phyloP scores from a whole-genome alignment of 2,113 vertebrate species.

The Neodontobutis hainanensis region DNA sequence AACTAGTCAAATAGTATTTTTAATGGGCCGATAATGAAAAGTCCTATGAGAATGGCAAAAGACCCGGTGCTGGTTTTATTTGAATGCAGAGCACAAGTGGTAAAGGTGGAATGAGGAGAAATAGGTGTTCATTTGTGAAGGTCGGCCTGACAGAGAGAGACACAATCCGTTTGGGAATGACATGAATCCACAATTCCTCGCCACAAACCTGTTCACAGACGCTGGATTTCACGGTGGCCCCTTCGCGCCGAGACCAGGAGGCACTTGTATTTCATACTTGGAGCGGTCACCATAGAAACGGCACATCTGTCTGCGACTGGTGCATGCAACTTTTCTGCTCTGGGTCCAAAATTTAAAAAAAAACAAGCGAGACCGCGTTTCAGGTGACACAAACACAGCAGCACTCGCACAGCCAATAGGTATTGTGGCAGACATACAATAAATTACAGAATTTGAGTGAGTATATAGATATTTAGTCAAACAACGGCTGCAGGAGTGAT shows the following conservation, averaged over 20 bases:
- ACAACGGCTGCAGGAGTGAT: no score
- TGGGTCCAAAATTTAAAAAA: constrained; percentile 45
- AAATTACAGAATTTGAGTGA: no score
- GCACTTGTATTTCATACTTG: constrained; percentile 57
- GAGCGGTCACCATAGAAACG: constrained; percentile 61
- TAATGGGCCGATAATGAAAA: constrained; percentile 48
- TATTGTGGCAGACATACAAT: no score
- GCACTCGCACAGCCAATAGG: no score
- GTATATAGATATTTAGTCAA: no score
- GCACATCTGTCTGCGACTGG: constrained; percentile 56
- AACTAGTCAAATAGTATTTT: constrained; percentile 41
- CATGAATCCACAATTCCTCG: constrained; percentile 54
- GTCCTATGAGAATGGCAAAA: constrained; percentile 17
- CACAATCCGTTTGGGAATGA: constrained; percentile 51
- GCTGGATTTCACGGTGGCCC: constrained; percentile 55
- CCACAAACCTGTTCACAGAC: constrained; percentile 45
- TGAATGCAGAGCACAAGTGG: constrained; percentile 41
- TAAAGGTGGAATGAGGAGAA: constrained; percentile 51
- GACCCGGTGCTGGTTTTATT: neutral
- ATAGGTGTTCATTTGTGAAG: constrained; percentile 68
- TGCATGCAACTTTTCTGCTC: constrained; percentile 43
- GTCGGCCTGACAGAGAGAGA: constrained; percentile 47
- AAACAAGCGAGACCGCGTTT: constrained; percentile 20
- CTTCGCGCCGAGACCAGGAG: constrained; percentile 34
- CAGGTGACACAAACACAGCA: neutral